Percentiles rank a stretch among this genome's conserved stretches.
Conservation (phyloP, 2,797 vertebrate genomes). For the Salmo trutta region DNA sequence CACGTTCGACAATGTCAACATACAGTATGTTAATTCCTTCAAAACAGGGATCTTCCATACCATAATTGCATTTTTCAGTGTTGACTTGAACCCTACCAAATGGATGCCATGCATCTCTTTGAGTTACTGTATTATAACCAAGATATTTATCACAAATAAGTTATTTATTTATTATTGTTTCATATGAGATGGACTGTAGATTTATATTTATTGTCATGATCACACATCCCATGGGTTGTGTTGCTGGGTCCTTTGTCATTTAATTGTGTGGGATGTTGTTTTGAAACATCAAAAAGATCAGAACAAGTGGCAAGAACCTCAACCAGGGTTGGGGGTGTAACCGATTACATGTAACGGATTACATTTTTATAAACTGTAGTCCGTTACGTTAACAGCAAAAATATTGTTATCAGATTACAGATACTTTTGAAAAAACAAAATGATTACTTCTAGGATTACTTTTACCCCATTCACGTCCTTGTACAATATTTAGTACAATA, state of each 20-base stretch:
- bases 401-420: too few species aligned
- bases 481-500: too few species aligned
- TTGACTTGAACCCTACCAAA: slow-evolving; percentile 69
- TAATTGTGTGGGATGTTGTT: slow-evolving; percentile 19
- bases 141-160: slow-evolving; percentile 82
- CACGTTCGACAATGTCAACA: background rate
- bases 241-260: slow-evolving; percentile 42
- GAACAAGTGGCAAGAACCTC: background rate
- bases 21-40: too few species aligned
- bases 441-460: too few species aligned
- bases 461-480: too few species aligned
- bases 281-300: background rate
- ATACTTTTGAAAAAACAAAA: too few species aligned
- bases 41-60: background rate
- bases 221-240: slow-evolving; percentile 42
- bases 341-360: too few species aligned
- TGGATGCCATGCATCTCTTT: slow-evolving; percentile 81
- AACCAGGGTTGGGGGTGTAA: background rate
- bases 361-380: too few species aligned
- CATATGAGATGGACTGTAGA: slow-evolving; percentile 66
- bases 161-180: slow-evolving; percentile 85
- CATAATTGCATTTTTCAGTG: slow-evolving; percentile 38
- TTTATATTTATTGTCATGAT: slow-evolving; percentile 77
- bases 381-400: too few species aligned
- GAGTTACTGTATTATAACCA: slow-evolving; percentile 80